phyloP scores from a whole-genome alignment of 2,888 invertebrate species.

The Plagodis pulveraria region DNA sequence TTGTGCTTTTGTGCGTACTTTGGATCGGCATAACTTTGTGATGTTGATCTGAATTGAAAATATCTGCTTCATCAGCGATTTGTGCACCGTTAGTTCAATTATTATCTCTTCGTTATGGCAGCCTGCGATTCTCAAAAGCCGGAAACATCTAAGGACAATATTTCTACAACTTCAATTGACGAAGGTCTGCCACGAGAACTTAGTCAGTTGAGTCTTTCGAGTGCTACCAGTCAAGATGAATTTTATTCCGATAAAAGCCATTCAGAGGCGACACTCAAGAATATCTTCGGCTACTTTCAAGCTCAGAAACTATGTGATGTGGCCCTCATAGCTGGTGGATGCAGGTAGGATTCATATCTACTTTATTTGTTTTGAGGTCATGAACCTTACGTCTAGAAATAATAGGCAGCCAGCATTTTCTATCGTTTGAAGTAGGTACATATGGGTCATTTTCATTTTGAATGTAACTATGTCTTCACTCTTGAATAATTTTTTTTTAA shows the following conservation, averaged over 20 bases:
- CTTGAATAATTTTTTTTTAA: too few relatives aligned
- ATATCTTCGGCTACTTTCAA: slow-evolving; percentile 93
- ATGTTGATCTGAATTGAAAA: not conserved
- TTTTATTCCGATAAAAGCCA: slow-evolving; percentile 91
- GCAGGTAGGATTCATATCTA: slow-evolving; percentile 72
- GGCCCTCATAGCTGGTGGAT: slow-evolving; percentile 91
- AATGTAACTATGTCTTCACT: too few relatives aligned
- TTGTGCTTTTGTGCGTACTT: too few relatives aligned
- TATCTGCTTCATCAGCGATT: too few relatives aligned
- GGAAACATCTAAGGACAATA: slow-evolving; percentile 74
- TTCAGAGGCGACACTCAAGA: slow-evolving; percentile 91
- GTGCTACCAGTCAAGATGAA: slow-evolving; percentile 90
- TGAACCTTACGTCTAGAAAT: slow-evolving; percentile 22
- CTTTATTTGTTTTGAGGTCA: slow-evolving; percentile 20
- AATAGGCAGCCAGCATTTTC: slow-evolving; percentile 4
- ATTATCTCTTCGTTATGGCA: slow-evolving; percentile 59
- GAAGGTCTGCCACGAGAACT: slow-evolving; percentile 87
- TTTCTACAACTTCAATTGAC: slow-evolving; percentile 80
- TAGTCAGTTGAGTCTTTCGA: slow-evolving; percentile 87
- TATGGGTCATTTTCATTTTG: too few relatives aligned
- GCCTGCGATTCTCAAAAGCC: slow-evolving; percentile 71
- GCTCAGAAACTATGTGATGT: slow-evolving; percentile 95
- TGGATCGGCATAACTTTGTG: not conserved
- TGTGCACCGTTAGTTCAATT: too few relatives aligned
- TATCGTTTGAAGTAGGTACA: not conserved